Base-by-base conservation (phyloP, 2,888 invertebrate species). In the Diabrotica balteata region DNA sequence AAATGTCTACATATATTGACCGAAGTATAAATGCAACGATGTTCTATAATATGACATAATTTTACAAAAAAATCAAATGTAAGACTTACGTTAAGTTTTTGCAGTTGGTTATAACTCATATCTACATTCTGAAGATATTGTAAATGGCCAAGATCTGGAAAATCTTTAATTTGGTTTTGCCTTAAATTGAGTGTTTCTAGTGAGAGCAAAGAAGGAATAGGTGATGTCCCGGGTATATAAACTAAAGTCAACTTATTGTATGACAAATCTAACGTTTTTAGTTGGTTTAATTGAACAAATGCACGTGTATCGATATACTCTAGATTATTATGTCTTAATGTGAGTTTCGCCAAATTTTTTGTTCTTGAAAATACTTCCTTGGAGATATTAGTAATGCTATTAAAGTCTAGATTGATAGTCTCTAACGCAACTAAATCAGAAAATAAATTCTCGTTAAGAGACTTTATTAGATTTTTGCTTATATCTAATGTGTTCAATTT, bases 401-500 rank as follows among this genome's bases (percentile, higher is more conserved):
- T 71, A 10, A 58, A 43, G 68, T 68, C 42, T n/a, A 75, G 11
- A 69, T 70, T 71, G 54, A 73, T 44, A n/a, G 69, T 61, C 53
- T 72, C 63, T n/a, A 79, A 63, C 47, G 68, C 71, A 42, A 32
- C 62, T 47, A 75, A 51, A 42, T 87, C 71, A 84, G 84, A 59
- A 62, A 93, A 92, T 66, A 90, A 86, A 73, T 88, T 87, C 7
- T 86, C 80, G 0, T 89, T 87, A 58, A 94, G 83, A 63, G 85
- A 85, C 68, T 86, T 86, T 72, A 93, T 86, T 63, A 87, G 86
- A 80, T 93, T 93, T 10, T 86, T 84, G 76, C 89, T 89, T 65
- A 95, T 82, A 82, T 93, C 92, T 67, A 95, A 85, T 73, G 88
- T 87, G 74, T 87, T 85, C 8, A 95, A 84, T 0, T 88, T 88